Percentiles rank a stretch among this genome's conserved stretches.
These are phyloP conservation scores for Timema podura DNA, from an alignment of 2,888 invertebrate genomes.

Conservation along the genomic window DNA sequence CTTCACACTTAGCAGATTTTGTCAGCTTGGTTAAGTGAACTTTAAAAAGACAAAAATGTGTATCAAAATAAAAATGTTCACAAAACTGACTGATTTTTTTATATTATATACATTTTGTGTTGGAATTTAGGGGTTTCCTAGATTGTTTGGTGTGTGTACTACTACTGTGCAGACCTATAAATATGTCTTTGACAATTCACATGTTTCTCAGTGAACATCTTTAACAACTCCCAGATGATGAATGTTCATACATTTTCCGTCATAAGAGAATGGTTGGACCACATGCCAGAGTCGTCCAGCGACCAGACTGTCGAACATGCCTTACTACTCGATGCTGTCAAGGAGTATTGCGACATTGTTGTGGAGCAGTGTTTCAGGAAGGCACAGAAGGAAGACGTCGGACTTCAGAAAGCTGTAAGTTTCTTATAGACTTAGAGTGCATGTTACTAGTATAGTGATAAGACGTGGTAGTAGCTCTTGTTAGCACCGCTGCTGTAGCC, in stretches of 20 bases:
- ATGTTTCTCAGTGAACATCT: constrained; percentile 18
- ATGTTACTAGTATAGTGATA: background rate
- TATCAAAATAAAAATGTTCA: too few relatives aligned
- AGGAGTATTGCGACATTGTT: constrained; percentile 26
- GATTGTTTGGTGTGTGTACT: too few relatives aligned
- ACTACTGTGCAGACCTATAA: too few relatives aligned
- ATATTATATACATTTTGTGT: too few relatives aligned
- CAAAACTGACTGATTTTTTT: too few relatives aligned
- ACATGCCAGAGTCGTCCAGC: constrained; percentile 2
- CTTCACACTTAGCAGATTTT: too few relatives aligned
- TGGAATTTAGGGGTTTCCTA: too few relatives aligned
- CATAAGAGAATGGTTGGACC: constrained; percentile 25
- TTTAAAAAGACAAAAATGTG: too few relatives aligned
- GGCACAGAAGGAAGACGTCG: constrained; percentile 25
- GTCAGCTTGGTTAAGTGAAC: too few relatives aligned
- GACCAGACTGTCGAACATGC: too few relatives aligned
- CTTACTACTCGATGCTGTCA: constrained; percentile 18
- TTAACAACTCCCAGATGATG: constrained; percentile 23
- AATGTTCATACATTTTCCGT: constrained; percentile 26
- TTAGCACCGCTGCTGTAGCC: too few relatives aligned
- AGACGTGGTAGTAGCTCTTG: background rate
- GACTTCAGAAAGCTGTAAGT: constrained; percentile 30
- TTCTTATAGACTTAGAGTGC: background rate
- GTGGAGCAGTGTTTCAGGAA: constrained; percentile 26
- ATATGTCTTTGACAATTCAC: too few relatives aligned